Conservation (phyloP, 1,140 invertebrate genomes). For the Panulirus ornatus region DNA sequence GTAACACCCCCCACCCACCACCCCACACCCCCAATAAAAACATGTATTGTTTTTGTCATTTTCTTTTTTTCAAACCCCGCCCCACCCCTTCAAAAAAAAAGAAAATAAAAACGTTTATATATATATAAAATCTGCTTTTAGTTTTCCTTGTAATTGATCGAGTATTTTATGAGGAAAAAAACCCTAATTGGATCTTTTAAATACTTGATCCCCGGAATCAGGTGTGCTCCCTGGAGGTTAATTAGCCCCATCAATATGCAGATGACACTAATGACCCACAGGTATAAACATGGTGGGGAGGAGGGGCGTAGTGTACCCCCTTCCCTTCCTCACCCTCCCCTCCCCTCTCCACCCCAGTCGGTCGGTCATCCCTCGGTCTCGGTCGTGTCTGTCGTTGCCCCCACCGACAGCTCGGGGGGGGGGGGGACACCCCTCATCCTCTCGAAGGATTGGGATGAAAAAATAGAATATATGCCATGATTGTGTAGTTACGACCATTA, state of each 20-base stretch:
- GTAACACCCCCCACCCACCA: not conserved
- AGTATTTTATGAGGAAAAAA: constrained; percentile 45
- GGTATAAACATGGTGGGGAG: constrained; percentile 37
- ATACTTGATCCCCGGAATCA: constrained; percentile 48
- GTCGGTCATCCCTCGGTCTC: no score
- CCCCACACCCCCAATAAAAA: not conserved
- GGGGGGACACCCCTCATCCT: no score
- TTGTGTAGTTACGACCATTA: no score
- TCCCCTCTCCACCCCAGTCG: not conserved
- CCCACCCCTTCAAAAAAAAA: no score
- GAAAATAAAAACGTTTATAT: no score
- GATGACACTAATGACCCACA: constrained; percentile 44
- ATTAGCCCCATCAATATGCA: constrained; percentile 54
- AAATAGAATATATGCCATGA: no score
- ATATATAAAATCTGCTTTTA: constrained; percentile 3
- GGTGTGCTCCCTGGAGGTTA: constrained; percentile 41
- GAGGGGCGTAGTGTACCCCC: no score
- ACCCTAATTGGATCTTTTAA: constrained; percentile 50
- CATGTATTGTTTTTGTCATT: no score
- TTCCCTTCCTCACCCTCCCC: not conserved
- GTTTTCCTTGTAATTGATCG: constrained; percentile 43
- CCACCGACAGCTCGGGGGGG: no score
- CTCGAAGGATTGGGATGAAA: no score
- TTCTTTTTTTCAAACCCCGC: no score
- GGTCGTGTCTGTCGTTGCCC: no score